These are phyloP conservation scores for Apamea sordens DNA, from an alignment of 2,888 invertebrate genomes.

Conservation along the genomic window DNA sequence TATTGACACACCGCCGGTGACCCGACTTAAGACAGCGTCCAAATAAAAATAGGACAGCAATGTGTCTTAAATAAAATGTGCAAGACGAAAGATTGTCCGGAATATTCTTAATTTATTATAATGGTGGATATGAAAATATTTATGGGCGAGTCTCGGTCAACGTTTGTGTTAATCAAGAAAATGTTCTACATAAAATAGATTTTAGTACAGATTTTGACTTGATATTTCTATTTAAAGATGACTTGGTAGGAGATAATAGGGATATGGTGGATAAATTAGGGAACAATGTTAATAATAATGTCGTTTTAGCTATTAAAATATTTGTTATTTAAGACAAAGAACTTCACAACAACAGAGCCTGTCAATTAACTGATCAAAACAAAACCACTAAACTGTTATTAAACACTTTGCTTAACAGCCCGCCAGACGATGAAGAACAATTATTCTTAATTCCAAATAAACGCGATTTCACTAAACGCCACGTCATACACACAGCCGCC, in stretches of 20 bases:
- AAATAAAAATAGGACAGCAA: conserved; percentile 55
- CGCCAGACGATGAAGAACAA: conserved; percentile 78
- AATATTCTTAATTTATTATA: conserved; percentile 45
- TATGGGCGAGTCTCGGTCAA: not conserved
- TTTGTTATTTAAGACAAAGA: not conserved
- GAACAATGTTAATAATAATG: not conserved
- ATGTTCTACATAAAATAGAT: not conserved
- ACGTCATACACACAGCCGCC: conserved; percentile 64
- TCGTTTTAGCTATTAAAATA: not conserved
- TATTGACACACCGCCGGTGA: conserved; percentile 57
- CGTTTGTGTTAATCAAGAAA: conserved; percentile 19
- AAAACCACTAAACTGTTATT: conserved; percentile 68
- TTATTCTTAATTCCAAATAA: conserved; percentile 82
- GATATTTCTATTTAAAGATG: not conserved
- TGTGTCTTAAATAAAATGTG: conserved; percentile 29
- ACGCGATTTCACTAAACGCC: conserved; percentile 78
- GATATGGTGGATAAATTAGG: not conserved
- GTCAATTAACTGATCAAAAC: conserved; percentile 61
- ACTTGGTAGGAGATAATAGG: not conserved
- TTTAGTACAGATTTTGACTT: not conserved
- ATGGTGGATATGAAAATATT: conserved; percentile 36
- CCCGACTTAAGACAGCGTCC: conserved; percentile 40
- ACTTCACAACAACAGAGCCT: conserved; percentile 19
- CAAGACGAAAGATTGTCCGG: conserved; percentile 36
- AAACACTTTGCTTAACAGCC: conserved; percentile 73